Evolutionary conservation across 2,797 vertebrate species (phyloP).

Genomic region (Melanotaenia pygmaea): DNA sequence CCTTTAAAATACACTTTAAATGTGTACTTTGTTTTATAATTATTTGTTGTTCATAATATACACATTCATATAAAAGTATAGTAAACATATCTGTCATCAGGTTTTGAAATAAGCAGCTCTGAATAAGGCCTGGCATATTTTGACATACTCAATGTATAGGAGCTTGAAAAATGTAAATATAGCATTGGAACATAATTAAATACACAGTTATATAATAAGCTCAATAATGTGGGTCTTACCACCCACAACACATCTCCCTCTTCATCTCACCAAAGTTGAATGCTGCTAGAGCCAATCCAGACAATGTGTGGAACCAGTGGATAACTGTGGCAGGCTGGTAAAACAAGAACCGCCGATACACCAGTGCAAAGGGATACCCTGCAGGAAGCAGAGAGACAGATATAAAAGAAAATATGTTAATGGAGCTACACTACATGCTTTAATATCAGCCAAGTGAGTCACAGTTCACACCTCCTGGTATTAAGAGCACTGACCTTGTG

Average conservation of each 20-base stretch:
- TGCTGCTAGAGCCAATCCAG: constrained; percentile 92
- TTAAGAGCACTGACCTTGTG: constrained; percentile 41
- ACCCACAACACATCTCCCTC: background rate
- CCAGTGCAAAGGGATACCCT: constrained; percentile 95
- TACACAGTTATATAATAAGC: background rate
- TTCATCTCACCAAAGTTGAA: constrained; percentile 95
- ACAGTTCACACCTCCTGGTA: constrained; percentile 17
- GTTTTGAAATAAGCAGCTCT: background rate
- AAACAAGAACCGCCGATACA: constrained; percentile 92
- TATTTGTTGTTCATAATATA: no score
- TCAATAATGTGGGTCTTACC: background rate
- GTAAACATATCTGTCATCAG: background rate
- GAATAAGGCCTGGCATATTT: background rate
- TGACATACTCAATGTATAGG: background rate
- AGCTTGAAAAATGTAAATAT: background rate
- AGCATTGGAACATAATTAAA: background rate
- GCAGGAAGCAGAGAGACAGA: constrained; percentile 31
- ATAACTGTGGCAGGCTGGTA: constrained; percentile 88
- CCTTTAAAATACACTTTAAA: background rate
- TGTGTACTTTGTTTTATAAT: background rate
- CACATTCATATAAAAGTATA: no score
- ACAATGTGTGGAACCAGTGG: constrained; percentile 91
- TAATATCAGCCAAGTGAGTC: constrained; percentile 21
- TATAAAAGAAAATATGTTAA: constrained; percentile 38
- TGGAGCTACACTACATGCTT: background rate